Evolutionary conservation across 2,888 invertebrate genomes (phyloP).

Genomic region (Xanthorhoe designata): DNA sequence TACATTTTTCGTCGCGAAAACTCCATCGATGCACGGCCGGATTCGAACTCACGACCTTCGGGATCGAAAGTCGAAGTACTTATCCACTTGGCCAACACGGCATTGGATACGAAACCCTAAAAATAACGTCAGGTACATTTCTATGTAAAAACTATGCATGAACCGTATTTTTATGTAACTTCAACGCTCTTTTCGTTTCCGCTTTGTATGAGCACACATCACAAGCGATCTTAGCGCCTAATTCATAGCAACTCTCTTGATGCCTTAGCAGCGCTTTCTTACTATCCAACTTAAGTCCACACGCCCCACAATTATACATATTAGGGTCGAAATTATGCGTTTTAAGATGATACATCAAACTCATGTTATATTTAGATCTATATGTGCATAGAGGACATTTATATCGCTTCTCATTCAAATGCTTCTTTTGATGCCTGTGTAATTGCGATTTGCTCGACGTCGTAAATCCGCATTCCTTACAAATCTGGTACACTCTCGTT

Average conservation of each 20-base stretch:
- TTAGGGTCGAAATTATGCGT: slow-evolving; percentile 49
- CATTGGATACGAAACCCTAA: no score
- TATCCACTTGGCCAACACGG: no score
- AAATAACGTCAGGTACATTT: no score
- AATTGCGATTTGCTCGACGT: slow-evolving; percentile 60
- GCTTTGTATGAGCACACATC: background rate
- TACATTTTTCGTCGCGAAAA: no score
- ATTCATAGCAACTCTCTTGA: slow-evolving; percentile 3
- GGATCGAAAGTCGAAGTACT: no score
- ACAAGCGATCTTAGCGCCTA: slow-evolving; percentile 8
- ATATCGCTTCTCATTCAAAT: slow-evolving; percentile 59
- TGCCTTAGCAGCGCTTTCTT: slow-evolving; percentile 11
- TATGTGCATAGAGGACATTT: slow-evolving; percentile 68
- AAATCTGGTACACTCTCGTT: slow-evolving; percentile 47
- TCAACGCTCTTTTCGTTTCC: slow-evolving; percentile 1
- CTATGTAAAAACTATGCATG: no score
- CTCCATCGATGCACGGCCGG: no score
- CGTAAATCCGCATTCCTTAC: slow-evolving; percentile 63
- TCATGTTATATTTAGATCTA: slow-evolving; percentile 68
- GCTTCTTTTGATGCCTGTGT: slow-evolving; percentile 60
- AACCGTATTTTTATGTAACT: slow-evolving; percentile 1
- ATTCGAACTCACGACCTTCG: no score
- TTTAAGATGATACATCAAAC: slow-evolving; percentile 67
- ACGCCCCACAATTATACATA: slow-evolving; percentile 19
- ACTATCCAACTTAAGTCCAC: background rate